Evolutionary conservation across 92 coral and sea anemone genomes (phyloP).

Genomic region (Porites cylindrica): DNA sequence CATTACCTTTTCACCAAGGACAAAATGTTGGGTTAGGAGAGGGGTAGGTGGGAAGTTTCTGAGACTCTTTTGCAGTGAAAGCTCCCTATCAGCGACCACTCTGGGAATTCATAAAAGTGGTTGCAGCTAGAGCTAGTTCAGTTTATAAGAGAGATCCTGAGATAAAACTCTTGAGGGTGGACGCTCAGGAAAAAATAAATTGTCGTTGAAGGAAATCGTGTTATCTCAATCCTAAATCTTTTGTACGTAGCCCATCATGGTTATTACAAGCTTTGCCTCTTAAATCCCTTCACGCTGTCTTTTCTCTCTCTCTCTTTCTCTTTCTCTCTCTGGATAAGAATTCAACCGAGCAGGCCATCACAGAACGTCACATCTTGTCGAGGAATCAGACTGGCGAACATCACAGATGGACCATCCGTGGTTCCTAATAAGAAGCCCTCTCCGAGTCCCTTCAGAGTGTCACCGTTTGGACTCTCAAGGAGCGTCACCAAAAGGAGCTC

Average conservation of each 20-base stretch:
- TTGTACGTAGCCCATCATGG: neutral
- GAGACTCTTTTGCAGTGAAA: too few relatives aligned
- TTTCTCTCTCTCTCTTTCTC: neutral
- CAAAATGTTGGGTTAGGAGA: too few relatives aligned
- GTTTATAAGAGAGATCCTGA: too few relatives aligned
- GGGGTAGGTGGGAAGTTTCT: too few relatives aligned
- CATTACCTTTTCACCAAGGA: too few relatives aligned
- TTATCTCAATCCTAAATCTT: too few relatives aligned
- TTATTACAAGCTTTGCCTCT: neutral
- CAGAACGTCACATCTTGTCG: slow-evolving; percentile 54
- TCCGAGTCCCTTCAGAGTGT: slow-evolving; percentile 27
- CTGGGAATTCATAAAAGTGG: too few relatives aligned
- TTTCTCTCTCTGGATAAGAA: slow-evolving; percentile 1
- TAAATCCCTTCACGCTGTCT: neutral
- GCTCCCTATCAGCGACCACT: too few relatives aligned
- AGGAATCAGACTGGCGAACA: slow-evolving; percentile 81
- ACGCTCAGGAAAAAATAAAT: neutral
- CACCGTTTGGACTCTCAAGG: slow-evolving; percentile 38
- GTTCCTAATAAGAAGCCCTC: slow-evolving; percentile 45
- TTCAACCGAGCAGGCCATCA: slow-evolving; percentile 23
- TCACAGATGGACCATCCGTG: slow-evolving; percentile 55
- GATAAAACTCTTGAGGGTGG: neutral
- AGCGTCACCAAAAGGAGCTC: slow-evolving; percentile 41
- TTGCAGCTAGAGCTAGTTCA: too few relatives aligned
- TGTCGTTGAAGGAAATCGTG: too few relatives aligned